Evolutionary conservation across 2,888 invertebrate genomes (phyloP).

Genomic region (Torymus aiolomorphi): DNA sequence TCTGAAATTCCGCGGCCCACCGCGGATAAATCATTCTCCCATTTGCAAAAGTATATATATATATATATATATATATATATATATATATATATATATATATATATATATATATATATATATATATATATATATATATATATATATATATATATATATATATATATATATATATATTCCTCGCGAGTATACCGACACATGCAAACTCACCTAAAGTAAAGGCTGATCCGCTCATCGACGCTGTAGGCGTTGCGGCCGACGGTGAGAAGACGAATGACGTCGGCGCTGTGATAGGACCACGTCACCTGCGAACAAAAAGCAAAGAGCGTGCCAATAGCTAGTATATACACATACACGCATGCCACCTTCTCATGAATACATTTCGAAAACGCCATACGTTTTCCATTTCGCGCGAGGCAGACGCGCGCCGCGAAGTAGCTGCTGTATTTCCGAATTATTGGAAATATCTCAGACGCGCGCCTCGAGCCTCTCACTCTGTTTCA

Average conservation of each 20-base stretch:
- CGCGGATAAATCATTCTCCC: no score
- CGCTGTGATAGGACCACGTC: constrained; percentile 79
- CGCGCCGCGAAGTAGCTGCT: neutral
- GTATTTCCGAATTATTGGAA: constrained; percentile 35
- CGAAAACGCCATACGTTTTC: constrained; percentile 38
- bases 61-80: no score
- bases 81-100: no score
- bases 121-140: no score
- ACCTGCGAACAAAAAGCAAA: constrained; percentile 75
- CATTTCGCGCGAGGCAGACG: neutral
- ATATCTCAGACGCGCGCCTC: constrained; percentile 25
- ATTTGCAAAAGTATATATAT: no score
- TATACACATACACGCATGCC: neutral
- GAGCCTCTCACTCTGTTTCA: neutral
- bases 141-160: no score
- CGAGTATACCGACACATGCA: no score
- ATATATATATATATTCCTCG: no score
- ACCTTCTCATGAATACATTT: constrained; percentile 50
- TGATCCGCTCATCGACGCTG: constrained; percentile 79
- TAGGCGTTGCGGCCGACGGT: constrained; percentile 79
- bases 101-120: no score
- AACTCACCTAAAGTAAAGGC: constrained; percentile 78
- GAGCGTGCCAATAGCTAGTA: neutral
- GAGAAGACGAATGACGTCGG: constrained; percentile 79
- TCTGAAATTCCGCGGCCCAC: no score